Evolutionary conservation across 2,888 invertebrate species (phyloP).

Genomic region (Cephus sareptanus): DNA sequence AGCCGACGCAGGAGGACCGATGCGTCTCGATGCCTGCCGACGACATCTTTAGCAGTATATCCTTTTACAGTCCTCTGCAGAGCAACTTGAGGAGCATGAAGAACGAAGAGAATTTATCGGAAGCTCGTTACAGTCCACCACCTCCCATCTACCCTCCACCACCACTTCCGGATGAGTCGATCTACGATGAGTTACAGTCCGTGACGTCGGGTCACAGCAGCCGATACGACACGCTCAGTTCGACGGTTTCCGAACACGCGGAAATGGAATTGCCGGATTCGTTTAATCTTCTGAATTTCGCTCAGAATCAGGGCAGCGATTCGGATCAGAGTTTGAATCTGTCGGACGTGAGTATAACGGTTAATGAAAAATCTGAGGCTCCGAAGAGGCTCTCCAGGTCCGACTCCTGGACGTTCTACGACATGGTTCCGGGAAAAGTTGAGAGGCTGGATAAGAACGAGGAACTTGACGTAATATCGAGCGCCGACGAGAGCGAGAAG

Average conservation of each 20-base stretch:
- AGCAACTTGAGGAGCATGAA: conserved; percentile 45
- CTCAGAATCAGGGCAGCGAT: conserved; percentile 46
- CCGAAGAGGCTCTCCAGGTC: conserved; percentile 63
- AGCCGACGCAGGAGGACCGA: conserved; percentile 59
- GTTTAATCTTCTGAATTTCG: conserved; percentile 45
- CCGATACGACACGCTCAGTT: conserved; percentile 62
- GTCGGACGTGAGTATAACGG: conserved; percentile 51
- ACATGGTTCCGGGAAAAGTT: conserved; percentile 47
- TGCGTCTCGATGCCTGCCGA: conserved; percentile 72
- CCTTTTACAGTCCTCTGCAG: conserved; percentile 72
- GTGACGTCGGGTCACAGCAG: conserved; percentile 59
- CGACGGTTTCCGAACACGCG: conserved; percentile 56
- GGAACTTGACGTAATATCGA: conserved; percentile 54
- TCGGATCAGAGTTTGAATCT: conserved; percentile 42
- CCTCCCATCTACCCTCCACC: conserved; percentile 73
- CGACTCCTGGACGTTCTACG: conserved; percentile 70
- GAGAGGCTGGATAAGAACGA: conserved; percentile 34
- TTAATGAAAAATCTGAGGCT: conserved; percentile 46
- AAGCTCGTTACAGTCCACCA: conserved; percentile 62
- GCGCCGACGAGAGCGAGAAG: conserved; percentile 42
- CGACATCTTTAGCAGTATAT: conserved; percentile 73
- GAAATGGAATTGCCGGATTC: conserved; percentile 66
- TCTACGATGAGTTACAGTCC: conserved; percentile 70
- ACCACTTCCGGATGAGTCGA: conserved; percentile 70
- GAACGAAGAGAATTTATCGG: conserved; percentile 54